Evolutionary conservation across 2,113 vertebrate genomes (phyloP), one percentile per base, ranked within the genome.

Genomic region (Hymenochirus boettgeri): DNA sequence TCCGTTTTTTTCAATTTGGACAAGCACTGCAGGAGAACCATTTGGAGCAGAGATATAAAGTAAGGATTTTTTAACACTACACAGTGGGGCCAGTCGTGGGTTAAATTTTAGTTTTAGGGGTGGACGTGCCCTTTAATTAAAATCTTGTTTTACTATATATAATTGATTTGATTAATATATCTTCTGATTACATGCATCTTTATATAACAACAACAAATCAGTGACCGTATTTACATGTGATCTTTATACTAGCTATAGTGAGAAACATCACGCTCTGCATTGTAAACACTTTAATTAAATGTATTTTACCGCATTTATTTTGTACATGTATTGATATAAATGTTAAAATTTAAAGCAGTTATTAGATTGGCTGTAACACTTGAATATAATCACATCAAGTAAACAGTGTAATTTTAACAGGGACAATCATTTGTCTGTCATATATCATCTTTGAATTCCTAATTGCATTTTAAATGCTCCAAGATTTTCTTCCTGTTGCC

Each of bases 381-480:
- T 19, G 15, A 15, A 18, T 35, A 42, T 65, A 19, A 24, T 37
- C 22, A 57, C 46, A 47, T 46, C 4, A 63, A 64, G 33, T 29
- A 13, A 56, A 48, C 21, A 56, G 54, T 46, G 19, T 65, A 18
- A 24, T 24, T 62, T 51, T 37, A 52, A 24, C n/a, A 22, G 18
- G 51, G 37, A 55, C 50, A 64, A 54, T 56, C 50, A 21, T 25
- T 54, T 27, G 47, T 21, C 37, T 64, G 51, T 26, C 63, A 57
- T 50, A 46, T 65, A 65, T 57, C 42, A 65, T 57, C 27, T 26
- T 35, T 65, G 21, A 50, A 21, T 37, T 29, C 42, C 35, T 65
- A 65, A 65, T 65, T 65, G 59, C 55, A 59, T 67, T 66, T 67
- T 57, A 58, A 51, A 67, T 52, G 64, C 56, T 51, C 46, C 39